Percentiles rank a stretch among this genome's conserved stretches.
Conservation (phyloP, 2,113 vertebrate species). For the Takifugu bimaculatus region DNA sequence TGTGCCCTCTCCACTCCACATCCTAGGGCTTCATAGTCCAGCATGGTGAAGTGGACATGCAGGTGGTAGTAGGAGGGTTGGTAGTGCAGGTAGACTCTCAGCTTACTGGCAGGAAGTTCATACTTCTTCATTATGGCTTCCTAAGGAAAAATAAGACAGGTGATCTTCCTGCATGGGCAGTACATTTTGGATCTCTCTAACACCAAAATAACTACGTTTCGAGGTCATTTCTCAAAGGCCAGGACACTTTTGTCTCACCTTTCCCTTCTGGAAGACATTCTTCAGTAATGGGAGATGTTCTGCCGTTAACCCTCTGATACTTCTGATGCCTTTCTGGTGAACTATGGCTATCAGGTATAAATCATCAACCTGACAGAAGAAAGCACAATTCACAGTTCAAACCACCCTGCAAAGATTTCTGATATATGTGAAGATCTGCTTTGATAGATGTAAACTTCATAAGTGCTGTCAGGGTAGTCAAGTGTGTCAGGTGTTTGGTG, state of each 20-base stretch:
- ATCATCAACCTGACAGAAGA: constrained; percentile 79
- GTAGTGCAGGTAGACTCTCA: constrained; percentile 90
- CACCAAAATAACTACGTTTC: too few relatives aligned
- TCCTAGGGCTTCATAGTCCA: constrained; percentile 85
- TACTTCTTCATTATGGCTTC: constrained; percentile 78
- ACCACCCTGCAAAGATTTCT: too few relatives aligned
- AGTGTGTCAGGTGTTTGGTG: too few relatives aligned
- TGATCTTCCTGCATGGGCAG: neutral
- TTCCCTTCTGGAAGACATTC: constrained; percentile 82
- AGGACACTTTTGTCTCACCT: constrained; percentile 70
- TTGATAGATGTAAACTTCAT: too few relatives aligned
- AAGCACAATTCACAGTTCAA: neutral
- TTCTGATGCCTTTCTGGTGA: constrained; percentile 77
- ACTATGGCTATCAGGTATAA: constrained; percentile 89
- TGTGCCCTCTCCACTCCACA: constrained; percentile 85
- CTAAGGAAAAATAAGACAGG: constrained; percentile 55
- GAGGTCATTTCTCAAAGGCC: too few relatives aligned
- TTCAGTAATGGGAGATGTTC: constrained; percentile 85
- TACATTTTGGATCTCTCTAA: neutral
- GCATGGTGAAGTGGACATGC: constrained; percentile 88
- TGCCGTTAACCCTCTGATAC: constrained; percentile 82
- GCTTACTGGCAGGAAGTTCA: constrained; percentile 63
- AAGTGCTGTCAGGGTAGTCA: too few relatives aligned
- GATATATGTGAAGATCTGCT: too few relatives aligned
- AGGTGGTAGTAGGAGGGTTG: constrained; percentile 95